Base-by-base conservation (phyloP, 1,140 invertebrate genomes). In the Drosophila bocki region DNA sequence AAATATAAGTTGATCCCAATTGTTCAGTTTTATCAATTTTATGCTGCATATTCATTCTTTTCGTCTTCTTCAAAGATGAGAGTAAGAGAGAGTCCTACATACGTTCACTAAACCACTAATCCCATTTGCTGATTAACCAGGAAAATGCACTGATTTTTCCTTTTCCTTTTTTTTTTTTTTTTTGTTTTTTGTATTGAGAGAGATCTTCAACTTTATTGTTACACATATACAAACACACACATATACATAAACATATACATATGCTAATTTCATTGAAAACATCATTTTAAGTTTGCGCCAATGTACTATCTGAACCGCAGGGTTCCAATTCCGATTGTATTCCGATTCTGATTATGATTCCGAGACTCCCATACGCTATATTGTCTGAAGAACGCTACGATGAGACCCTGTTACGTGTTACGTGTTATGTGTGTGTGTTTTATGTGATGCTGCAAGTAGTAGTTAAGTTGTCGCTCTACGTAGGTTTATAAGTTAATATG, bases 1-100 rank as follows among this genome's bases (percentile, higher is more conserved):
- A 85, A 91, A 91, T 92, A 92, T 91, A 92, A 92, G 91, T 92
- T 92, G 91, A 92, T 92, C 91, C 91, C 91, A 92, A 92, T 92
- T 92, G 91, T 92, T 92, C 91, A 92, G 91, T 92, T 91, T 92
- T 91, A 91, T 91, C 85, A 86, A 91, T 86, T 81, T 91, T 67
- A 87, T 78, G 74, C 65, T 90, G 79, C 85, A 87, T 79, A 76
- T 82, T 88, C 77, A 87, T 78, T 91, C 72, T 91, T 82, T 83
- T 78, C 75, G 82, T 80, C 78, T 60, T 70, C 78, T 48, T 76
- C 67, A 62, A 80, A 88, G 76, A 53, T 78, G 74, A 68, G 62
- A 78, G 74, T 42, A 76, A 68, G 75, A 78, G 53, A 77, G 75
- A 78, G 54, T 76, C 48, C 72, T 75, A 76, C 53, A 67, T 62